Evolutionary conservation across 2,797 vertebrate species (phyloP).

Genomic region (Dermochelys coriacea): DNA sequence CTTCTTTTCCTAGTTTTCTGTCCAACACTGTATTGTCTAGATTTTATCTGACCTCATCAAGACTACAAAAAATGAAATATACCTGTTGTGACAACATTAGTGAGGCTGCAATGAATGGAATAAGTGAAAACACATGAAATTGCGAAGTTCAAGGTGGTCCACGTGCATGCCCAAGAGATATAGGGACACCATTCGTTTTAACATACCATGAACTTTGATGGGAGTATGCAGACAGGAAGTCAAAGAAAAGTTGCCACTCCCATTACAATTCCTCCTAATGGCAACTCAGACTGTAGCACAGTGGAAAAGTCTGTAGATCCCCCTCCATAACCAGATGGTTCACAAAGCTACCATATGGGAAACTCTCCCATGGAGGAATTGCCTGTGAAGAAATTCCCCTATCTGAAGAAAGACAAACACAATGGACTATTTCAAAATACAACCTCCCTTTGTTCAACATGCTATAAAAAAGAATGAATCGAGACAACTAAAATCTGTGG

Average conservation of each 20-base stretch:
- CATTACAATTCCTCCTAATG: not conserved
- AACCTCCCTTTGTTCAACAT: slow-evolving; percentile 35
- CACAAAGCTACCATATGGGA: not conserved
- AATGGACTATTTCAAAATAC: slow-evolving; percentile 10
- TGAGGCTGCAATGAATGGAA: not conserved
- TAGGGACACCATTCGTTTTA: not conserved
- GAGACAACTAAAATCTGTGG: slow-evolving; percentile 29
- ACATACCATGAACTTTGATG: not conserved
- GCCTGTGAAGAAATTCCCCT: slow-evolving; percentile 46
- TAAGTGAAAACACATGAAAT: slow-evolving; percentile 23
- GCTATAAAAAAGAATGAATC: slow-evolving; percentile 45
- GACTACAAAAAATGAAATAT: slow-evolving; percentile 13
- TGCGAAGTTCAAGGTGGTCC: slow-evolving; percentile 2
- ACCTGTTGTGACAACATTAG: not conserved
- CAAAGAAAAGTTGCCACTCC: slow-evolving; percentile 5
- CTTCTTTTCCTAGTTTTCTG: slow-evolving; percentile 1
- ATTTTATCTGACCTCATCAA: slow-evolving; percentile 32
- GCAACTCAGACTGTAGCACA: not conserved
- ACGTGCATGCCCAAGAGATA: not conserved
- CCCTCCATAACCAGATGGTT: slow-evolving; percentile 13
- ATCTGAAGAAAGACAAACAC: slow-evolving; percentile 55
- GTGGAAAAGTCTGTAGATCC: not conserved
- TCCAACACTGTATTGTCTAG: not conserved
- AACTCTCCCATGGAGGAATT: not conserved
- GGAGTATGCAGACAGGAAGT: not conserved